Percentiles rank a stretch among this genome's conserved stretches.
Conservation (phyloP, 2,113 vertebrate species). For the Marcusenius ussheri region DNA sequence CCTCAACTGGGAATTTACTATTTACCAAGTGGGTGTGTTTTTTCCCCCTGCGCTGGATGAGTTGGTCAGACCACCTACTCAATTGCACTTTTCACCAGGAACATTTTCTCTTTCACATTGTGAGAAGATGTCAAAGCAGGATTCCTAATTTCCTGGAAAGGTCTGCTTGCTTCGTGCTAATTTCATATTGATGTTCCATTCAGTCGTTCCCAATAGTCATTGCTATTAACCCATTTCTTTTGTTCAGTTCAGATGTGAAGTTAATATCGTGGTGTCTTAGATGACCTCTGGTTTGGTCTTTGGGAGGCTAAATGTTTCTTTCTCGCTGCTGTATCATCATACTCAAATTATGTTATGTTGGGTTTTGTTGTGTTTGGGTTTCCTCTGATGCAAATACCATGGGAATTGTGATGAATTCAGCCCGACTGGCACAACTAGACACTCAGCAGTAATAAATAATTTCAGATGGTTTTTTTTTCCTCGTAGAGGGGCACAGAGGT, state of each 20-base stretch:
- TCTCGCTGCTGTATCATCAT: background rate
- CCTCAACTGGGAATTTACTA: background rate
- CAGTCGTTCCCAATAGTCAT: background rate
- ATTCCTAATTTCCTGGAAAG: background rate
- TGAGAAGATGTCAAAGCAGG: background rate
- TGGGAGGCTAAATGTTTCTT: background rate
- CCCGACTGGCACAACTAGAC: background rate
- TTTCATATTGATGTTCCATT: background rate
- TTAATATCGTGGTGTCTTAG: background rate
- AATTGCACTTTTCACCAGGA: background rate
- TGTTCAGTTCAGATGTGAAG: background rate
- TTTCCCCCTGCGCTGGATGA: background rate
- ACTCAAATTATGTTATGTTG: background rate
- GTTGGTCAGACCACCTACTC: background rate
- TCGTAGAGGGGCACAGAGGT: background rate
- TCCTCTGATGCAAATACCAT: background rate
- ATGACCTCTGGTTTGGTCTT: background rate
- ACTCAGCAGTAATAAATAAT: background rate
- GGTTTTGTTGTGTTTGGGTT: background rate
- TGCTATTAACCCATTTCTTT: background rate
- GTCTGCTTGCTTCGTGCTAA: background rate
- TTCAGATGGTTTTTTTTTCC: background rate
- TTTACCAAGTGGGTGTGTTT: background rate
- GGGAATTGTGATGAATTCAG: background rate
- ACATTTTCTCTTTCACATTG: background rate